phyloP scores from a whole-genome alignment of 1,140 invertebrate genomes.

The Galleria mellonella region DNA sequence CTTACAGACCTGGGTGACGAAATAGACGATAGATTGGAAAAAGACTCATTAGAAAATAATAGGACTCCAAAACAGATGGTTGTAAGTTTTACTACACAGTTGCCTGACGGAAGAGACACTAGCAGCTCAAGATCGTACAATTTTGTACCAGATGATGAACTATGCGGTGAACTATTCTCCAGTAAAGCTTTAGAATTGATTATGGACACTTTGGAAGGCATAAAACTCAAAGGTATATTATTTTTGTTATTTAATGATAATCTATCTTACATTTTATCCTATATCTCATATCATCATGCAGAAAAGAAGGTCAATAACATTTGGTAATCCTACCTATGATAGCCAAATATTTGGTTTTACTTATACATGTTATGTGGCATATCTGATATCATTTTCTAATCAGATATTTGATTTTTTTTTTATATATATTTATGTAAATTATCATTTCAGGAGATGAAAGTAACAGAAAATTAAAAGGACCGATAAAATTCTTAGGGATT shows the following conservation, averaged over 20 bases:
- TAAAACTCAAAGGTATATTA: conserved; percentile 42
- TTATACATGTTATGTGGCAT: no score
- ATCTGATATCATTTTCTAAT: neutral
- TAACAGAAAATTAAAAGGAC: conserved; percentile 69
- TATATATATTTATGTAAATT: neutral
- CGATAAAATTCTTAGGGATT: conserved; percentile 82
- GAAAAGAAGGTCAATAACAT: no score
- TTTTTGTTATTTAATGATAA: conserved; percentile 21
- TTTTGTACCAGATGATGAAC: conserved; percentile 77
- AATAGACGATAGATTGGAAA: conserved; percentile 88
- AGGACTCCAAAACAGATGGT: conserved; percentile 80
- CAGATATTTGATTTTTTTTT: no score
- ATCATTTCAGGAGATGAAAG: conserved; percentile 41
- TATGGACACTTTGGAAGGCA: conserved; percentile 53
- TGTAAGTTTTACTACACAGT: conserved; percentile 73
- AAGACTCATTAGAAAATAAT: conserved; percentile 84
- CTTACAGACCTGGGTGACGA: conserved; percentile 86
- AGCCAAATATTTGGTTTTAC: no score
- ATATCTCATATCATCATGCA: no score
- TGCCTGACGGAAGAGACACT: conserved; percentile 75
- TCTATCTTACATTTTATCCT: no score
- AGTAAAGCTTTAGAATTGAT: conserved; percentile 78
- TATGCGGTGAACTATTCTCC: conserved; percentile 60
- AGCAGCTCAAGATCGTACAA: conserved; percentile 76
- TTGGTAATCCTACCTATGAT: no score